A percentile compares a stretch with the other conserved stretches of the same genome.
Evolutionary conservation across 2,113 vertebrate species (phyloP).

Genomic region (Vulpes ferrilata): DNA sequence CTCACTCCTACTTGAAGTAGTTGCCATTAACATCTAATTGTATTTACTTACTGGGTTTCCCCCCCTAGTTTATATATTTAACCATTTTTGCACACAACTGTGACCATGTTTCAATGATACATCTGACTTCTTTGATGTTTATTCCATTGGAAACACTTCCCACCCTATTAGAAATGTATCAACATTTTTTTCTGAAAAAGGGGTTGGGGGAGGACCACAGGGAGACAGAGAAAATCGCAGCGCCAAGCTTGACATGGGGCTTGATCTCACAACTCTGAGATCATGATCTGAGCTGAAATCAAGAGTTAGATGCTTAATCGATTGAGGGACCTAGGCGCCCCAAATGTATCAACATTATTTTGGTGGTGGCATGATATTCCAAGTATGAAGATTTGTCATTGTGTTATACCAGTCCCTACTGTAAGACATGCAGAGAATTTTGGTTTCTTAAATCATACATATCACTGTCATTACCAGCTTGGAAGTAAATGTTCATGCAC

Average conservation of each 20-base stretch:
- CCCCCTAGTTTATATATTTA: background rate
- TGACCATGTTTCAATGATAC: background rate
- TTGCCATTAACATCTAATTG: background rate
- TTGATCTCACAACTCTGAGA: background rate
- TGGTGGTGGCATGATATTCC: background rate
- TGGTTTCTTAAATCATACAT: background rate
- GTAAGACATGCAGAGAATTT: background rate
- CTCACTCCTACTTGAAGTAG: background rate
- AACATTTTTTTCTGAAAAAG: background rate
- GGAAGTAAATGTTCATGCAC: background rate
- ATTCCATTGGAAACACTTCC: conserved; percentile 19
- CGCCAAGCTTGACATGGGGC: background rate
- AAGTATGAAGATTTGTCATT: background rate
- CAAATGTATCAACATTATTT: background rate
- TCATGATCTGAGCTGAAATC: background rate
- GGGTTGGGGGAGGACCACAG: background rate
- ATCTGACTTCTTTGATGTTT: background rate
- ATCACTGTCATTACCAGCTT: background rate
- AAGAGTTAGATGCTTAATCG: background rate
- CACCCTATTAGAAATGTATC: background rate
- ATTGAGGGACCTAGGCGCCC: background rate
- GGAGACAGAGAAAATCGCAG: background rate
- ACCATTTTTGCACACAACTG: conserved; percentile 21
- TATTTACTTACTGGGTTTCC: background rate
- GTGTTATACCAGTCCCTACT: background rate